Evolutionary conservation across 1,140 invertebrate species (phyloP).

Genomic region (Trichonephila inaurata): DNA sequence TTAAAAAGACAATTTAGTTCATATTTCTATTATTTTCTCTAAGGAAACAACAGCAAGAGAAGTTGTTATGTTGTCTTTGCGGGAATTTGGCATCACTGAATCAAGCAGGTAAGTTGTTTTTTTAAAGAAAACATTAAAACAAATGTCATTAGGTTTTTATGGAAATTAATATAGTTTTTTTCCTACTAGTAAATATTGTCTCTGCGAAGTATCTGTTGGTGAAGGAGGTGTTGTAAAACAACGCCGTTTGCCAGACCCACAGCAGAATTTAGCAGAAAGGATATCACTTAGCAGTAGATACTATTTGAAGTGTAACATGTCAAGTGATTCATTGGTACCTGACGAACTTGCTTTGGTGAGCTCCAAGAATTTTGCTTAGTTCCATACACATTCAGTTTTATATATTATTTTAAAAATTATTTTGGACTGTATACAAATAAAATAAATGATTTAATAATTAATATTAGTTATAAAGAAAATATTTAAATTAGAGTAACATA

Average conservation of each 20-base stretch:
- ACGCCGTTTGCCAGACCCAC: conserved; percentile 93
- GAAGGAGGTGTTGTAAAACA: conserved; percentile 97
- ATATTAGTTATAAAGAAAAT: too few species aligned
- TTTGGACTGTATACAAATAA: too few species aligned
- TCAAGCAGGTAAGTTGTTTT: conserved; percentile 83
- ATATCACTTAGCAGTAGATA: conserved; percentile 89
- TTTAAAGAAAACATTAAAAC: neutral
- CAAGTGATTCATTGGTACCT: conserved; percentile 96
- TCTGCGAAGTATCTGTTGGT: conserved; percentile 97
- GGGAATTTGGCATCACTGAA: conserved; percentile 97
- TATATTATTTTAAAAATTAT: too few species aligned
- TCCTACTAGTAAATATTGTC: conserved; percentile 87
- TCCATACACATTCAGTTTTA: too few species aligned
- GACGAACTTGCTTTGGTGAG: conserved; percentile 90
- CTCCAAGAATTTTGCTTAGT: neutral
- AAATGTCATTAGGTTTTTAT: neutral
- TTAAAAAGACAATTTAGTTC: too few species aligned
- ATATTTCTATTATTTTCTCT: conserved; percentile 36
- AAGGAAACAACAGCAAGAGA: conserved; percentile 97
- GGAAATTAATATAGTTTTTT: neutral
- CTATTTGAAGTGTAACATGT: conserved; percentile 97
- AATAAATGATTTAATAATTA: too few species aligned
- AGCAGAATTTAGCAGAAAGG: conserved; percentile 97
- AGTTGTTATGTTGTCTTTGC: conserved; percentile 97
- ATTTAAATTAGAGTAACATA: too few species aligned